Evolutionary conservation across 1,140 invertebrate genomes (phyloP), one percentile per base, ranked within the genome.

Genomic region (Euwallacea similis): DNA sequence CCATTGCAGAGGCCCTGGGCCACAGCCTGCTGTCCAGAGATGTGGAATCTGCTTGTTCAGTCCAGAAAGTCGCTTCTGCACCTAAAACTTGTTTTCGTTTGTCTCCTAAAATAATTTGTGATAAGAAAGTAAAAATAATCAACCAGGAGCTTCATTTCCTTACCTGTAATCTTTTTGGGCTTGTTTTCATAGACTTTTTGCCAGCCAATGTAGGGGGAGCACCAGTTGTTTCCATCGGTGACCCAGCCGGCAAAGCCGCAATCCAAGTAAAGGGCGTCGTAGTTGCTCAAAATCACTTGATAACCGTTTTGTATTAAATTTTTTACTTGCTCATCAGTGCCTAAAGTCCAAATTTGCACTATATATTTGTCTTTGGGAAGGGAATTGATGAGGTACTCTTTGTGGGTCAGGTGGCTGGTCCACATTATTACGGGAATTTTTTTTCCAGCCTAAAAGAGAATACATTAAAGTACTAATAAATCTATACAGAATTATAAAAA

Each of bases 181-280:
- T 87, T 89, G 79, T 94, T 94, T 7, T 90, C 85, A 76, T 95
- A 95, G 7, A 94, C 87, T 74, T 88, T 90, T 81, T 95, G 93
- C 93, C 93, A 95, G 3, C 91, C 90, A 79, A 92, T 95, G 81
- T 94, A 95, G 0, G 93, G 93, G 0, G 91, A 87, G 80, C 93
- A 95, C 93, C 93, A 94, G 79, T 94, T 94, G 75, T 90, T 91
- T 79, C 88, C 88, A 68, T 81, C 82, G 2, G 82, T 84, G 6
- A 89, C 86, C 88, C 88, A 89, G 3, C 84, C 85, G 11, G 85
- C 85, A 73, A 85, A 93, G 46, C 92, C 92, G 78, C 93, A 95
- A 77, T 95, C 93, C 6, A 95, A 85, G 78, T 94, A 94, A 2
- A 93, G 80, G 0, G 90, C 90, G 80, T 95, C 93, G 75, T 94